Evolutionary conservation across 2,113 vertebrate genomes (phyloP), one percentile per base, ranked within the genome.

Genomic region (Epinephelus lanceolatus): DNA sequence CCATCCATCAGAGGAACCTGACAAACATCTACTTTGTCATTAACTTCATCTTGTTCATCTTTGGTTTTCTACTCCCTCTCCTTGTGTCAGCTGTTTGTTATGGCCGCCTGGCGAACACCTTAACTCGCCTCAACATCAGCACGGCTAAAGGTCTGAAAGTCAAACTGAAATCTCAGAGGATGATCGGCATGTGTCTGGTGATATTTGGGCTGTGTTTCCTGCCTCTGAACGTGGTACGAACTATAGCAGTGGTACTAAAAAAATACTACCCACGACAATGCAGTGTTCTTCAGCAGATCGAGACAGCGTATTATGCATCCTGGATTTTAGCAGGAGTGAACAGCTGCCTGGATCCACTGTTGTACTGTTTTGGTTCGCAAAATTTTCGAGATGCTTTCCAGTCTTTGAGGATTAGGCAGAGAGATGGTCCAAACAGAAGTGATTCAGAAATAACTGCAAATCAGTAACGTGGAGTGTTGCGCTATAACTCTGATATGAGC

Each of bases 131-230:
- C 1, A 93, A 93, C 23, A 80, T 77, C 14, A 89, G 76, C 78
- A 91, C 88, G 10, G 47, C 68, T 2, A 90, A 92, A 57, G 93
- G 94, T 3, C 88, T 90, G 15, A 83, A 85, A 0, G 88, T 94
- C 71, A 95, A 95, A 71, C 47, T 67, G n/a, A 95, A 92, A 61
- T 94, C 95, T 7, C 74, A 91, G 51, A 88, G 89, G 86, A 94
- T 93, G 92, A 87, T 95, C 1, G 71, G 74, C 0, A 2, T 91
- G 5, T 93, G 94, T 15, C 49, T 96, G 69, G 3, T 92, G 11
- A 96, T 95, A 68, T 96, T 96, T 15, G 90, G 51, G 0, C 1
- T 92, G 49, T 96, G 95, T 62, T 96, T 95, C 77, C 89, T 90
- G 13, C 95, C 95, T 1, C 75, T 96, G 8, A 94, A 95, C 11